Base-by-base conservation (phyloP, 2,888 invertebrate genomes). In the Alcis repandata region DNA sequence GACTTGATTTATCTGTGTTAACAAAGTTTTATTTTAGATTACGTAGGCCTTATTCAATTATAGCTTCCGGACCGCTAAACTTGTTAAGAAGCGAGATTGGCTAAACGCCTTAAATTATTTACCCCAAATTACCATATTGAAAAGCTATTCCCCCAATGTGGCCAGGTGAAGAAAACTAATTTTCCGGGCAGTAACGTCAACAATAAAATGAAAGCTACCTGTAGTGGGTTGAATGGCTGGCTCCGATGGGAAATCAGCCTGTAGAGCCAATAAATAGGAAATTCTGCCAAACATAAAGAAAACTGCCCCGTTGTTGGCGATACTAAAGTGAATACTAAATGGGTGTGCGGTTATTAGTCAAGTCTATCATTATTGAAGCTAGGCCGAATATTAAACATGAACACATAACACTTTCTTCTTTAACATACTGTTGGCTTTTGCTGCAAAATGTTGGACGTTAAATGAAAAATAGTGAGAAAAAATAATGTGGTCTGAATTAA, bases 231-330 rank as follows among this genome's bases (percentile, higher is more conserved):
- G 66, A 66, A 67, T 68, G 59, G 72, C 61, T 54, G 52, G 54
- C 61, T 66, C 79, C 75, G 66, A 71, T 73, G 78, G 78, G 78
- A 79, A 80, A 80, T 80, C 75, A 78, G 63, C 51, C 72, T 69
- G 64, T 68, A 60, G 63, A 63, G 63, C 71, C 76, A 78, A 77
- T 77, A 79, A 79, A 77, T 78, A 74, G 72, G 59, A 70, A 75
- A 77, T 72, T 72, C 68, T 66, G 48, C 19, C 59, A 64, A 64
- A 64, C 64, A 63, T 53, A 59, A 64, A 64, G 59, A 64, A 63
- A 59, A 63, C 64, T 64, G 59, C 22, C 52, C 62, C 27, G 59
- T 51, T 59, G 59, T 43, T 45, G 49, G 46, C 40, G 10, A 32
- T 32, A 49, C 54, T 46, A 33, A 33, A 40, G 52, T 22, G 62